Evolutionary conservation across 2,888 invertebrate species (phyloP).

Genomic region (Scelioninae gen. 1): DNA sequence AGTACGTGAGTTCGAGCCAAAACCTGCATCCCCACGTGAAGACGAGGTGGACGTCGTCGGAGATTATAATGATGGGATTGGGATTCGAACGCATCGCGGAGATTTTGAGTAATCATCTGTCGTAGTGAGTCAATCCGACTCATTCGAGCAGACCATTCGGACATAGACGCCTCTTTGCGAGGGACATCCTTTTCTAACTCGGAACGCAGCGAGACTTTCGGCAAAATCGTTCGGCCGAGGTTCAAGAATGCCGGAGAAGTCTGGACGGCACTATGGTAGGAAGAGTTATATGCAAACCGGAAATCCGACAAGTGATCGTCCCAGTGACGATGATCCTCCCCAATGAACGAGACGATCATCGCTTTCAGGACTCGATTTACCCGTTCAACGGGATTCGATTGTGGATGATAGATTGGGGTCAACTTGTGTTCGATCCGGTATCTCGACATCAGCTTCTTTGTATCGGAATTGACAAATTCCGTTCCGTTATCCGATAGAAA

Average conservation of each 20-base stretch:
- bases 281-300: neutral
- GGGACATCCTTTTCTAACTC: too few species aligned
- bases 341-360: slow-evolving; percentile 1
- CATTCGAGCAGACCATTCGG: too few species aligned
- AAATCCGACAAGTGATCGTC: neutral
- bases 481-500: slow-evolving; percentile 72
- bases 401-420: slow-evolving; percentile 16
- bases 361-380: slow-evolving; percentile 10
- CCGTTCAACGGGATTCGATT: slow-evolving; percentile 21
- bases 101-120: neutral
- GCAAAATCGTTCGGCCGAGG: too few species aligned
- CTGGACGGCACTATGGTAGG: neutral
- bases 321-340: neutral
- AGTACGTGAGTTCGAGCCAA: neutral
- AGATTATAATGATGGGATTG: slow-evolving; percentile 3
- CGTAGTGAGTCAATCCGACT: too few species aligned
- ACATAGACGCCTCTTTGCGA: too few species aligned
- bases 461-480: slow-evolving; percentile 55
- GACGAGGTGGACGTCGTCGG: neutral
- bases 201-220: neutral
- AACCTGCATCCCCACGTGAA: neutral
- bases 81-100: neutral
- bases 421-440: neutral
- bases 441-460: neutral
- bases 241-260: neutral